Conservation (phyloP, 2,113 vertebrate genomes). For the Malurus cyaneus region DNA sequence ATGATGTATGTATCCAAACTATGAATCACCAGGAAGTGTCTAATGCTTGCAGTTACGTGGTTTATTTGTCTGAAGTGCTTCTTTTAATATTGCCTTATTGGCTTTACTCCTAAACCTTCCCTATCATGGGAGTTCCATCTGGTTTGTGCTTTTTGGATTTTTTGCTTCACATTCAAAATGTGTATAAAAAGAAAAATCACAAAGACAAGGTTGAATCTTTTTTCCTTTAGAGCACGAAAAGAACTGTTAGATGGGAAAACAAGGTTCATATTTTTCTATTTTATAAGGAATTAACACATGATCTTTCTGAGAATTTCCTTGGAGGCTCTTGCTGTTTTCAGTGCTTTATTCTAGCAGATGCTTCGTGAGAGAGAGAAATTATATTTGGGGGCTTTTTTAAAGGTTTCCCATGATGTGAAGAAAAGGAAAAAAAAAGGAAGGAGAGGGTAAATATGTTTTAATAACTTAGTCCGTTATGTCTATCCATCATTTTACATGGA, state of each 20-base stretch:
- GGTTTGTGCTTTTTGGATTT: neutral
- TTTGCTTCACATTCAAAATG: neutral
- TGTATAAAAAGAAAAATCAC: neutral
- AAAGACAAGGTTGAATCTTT: neutral
- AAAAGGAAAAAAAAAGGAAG: neutral
- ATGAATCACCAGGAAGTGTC: conserved; percentile 33
- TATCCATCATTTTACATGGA: neutral
- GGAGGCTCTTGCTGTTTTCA: neutral
- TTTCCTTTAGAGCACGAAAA: neutral
- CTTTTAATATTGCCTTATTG: neutral
- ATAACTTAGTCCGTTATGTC: neutral
- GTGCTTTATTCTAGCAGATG: neutral
- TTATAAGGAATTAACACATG: neutral
- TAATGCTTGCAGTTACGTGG: neutral
- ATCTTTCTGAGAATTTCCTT: neutral
- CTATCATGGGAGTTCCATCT: neutral
- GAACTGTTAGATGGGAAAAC: neutral
- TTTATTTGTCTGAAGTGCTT: neutral
- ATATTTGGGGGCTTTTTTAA: neutral
- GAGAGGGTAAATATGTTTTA: accelerated
- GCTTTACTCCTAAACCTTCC: neutral
- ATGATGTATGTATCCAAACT: neutral
- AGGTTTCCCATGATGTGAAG: neutral
- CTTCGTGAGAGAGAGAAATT: neutral
- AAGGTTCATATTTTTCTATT: neutral